Base-by-base conservation (phyloP, 2,888 invertebrate genomes). In the Melanargia galathea region DNA sequence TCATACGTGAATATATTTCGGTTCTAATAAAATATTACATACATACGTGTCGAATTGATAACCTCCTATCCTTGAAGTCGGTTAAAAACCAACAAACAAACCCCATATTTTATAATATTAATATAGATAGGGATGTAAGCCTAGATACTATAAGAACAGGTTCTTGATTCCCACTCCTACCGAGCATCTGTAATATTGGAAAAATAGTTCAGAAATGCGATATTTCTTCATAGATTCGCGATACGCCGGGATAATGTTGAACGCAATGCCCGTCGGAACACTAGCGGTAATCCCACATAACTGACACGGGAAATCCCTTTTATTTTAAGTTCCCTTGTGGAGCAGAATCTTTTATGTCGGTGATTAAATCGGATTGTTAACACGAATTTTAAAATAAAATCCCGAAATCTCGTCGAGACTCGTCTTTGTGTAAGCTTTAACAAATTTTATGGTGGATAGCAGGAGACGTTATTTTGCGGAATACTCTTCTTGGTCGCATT, bases 271-370 rank as follows among this genome's bases (percentile, higher is more conserved):
- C 46, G 55, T 55, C 54, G 56, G 56, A 62, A 56, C 56, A 49
- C 38, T 45, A 38, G 48, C 58, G 57, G 62, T 65, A 60, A 63
- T 63, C 63, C 60, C 63, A 63, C 57, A 51, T 60, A 65, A 65
- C 43, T 57, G 65, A 55, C 60, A 38, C 55, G 45, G n/a, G 38
- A 65, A 65, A 60, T 60, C 65, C 60, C 55, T 62, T 65, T 62
- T 65, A 62, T 60, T 65, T 63, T 46, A 57, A 46, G 55, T 40
- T 26, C 22, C 55, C 24, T 52, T 52, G 51, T 13, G 18, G 18
- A 18, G 16, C 24, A 3, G 54, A 18, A 22, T 55, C 54, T 55
- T 38, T 55, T 24, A 55, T 55, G 43, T 26, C 24, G 22, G 40
- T 43, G 26, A 55, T 55, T 55, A 55, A 43, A 55, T 55, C 43